Evolutionary conservation across 2,113 vertebrate genomes (phyloP).

Genomic region (Rynchops niger): DNA sequence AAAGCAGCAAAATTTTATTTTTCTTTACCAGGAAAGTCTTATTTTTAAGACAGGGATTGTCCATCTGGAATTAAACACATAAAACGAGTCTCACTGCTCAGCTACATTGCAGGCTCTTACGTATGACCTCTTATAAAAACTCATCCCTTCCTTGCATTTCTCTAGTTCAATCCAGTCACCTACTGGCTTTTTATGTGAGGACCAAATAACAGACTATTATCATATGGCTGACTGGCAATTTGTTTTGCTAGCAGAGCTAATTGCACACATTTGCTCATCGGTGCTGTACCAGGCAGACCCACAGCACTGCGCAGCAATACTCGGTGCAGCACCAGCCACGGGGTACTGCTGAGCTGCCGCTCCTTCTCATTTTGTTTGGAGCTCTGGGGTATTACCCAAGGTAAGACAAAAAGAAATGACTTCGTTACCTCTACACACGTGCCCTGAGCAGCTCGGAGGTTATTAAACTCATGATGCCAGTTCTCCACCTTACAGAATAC

Average conservation of each 20-base stretch:
- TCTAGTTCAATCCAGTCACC: not conserved
- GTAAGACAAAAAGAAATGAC: not conserved
- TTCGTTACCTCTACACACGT: not conserved
- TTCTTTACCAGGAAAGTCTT: not conserved
- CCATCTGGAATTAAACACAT: not conserved
- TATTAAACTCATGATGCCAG: not conserved
- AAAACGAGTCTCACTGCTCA: not conserved
- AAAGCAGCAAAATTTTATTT: not conserved
- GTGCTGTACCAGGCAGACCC: not conserved
- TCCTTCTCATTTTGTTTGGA: not conserved
- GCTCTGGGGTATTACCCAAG: not conserved
- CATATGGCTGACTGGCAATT: not conserved
- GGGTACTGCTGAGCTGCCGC: not conserved
- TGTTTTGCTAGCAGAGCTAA: not conserved
- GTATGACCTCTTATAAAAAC: fast-evolving
- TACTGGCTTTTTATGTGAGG: not conserved
- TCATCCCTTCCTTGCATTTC: not conserved
- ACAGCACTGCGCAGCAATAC: not conserved
- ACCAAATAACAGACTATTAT: not conserved
- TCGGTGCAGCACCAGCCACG: not conserved
- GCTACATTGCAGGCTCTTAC: not conserved
- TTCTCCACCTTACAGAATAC: not conserved
- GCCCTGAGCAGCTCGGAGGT: not conserved
- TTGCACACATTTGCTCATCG: not conserved
- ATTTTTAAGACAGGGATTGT: not conserved